Evolutionary conservation across 2,113 vertebrate genomes (phyloP), one percentile per base, ranked within the genome.

Genomic region (Periophthalmus modestus): DNA sequence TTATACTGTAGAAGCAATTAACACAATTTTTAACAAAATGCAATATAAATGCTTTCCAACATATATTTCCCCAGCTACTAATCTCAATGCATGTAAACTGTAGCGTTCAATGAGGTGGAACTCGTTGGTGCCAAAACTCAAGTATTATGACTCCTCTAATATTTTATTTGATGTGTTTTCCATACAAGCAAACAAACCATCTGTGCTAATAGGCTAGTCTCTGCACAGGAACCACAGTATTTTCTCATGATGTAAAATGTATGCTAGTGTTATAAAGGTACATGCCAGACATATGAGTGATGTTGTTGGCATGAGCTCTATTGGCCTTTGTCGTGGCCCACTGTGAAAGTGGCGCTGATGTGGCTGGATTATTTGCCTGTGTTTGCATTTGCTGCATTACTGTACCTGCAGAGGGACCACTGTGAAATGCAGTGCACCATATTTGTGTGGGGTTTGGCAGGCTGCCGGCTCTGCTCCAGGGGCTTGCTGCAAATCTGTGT

Each of bases 381-480:
- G 75, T 89, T 86, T 87, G 87, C 77, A 65, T 65, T 62, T 65
- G n/a, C 62, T 65, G 62, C 62, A 66, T 82, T 84, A 71, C 82
- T 70, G 74, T 88, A 87, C 87, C 84, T 89, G 85, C 88, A 88
- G 82, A 83, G 82, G 28, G 69, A 68, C 57, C 57, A 59, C 79
- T 82, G 86, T 70, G 82, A 82, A 81, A 84, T 81, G 85, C 80
- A 85, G 78, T 84, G 88, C 86, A 66, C 84, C 77, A 75, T 83
- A 80, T 89, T 88, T 80, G 77, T 83, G 84, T 87, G 82, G 75
- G 73, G 82, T 69, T 83, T 89, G 88, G 87, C 88, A 89, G 83
- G 55, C 80, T 88, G 84, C 88, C 83, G 58, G 72, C 77, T 36
- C 85, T 36, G 82, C 81, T 82, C 11, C 14, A 24, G 78, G 81